phyloP scores from a whole-genome alignment of 2,113 vertebrate species.

The Egretta garzetta region DNA sequence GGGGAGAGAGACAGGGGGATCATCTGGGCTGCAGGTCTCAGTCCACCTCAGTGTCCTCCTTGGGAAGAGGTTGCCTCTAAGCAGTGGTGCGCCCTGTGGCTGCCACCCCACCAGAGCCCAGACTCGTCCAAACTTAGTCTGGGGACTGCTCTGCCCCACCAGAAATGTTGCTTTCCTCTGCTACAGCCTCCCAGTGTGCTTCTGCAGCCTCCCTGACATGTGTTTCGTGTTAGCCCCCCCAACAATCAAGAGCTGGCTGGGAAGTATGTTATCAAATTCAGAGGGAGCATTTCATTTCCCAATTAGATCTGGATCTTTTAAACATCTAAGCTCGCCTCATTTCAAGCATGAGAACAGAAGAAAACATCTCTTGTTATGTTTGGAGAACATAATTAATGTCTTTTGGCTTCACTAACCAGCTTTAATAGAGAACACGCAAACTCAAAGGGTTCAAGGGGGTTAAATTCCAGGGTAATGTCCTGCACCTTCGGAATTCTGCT shows the following conservation, averaged over 20 bases:
- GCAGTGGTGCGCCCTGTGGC: rapidly evolving
- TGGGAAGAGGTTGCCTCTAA: not conserved
- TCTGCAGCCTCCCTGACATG: not conserved
- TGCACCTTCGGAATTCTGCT: not conserved
- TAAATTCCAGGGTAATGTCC: not conserved
- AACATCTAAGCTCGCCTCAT: not conserved
- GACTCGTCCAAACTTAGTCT: not conserved
- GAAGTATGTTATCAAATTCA: constrained; percentile 38
- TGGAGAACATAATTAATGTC: constrained; percentile 22
- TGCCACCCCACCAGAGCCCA: not conserved
- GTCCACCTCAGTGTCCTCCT: not conserved
- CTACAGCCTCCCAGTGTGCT: not conserved
- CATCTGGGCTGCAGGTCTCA: rapidly evolving
- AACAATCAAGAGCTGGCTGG: not conserved
- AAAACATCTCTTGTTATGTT: constrained; percentile 9
- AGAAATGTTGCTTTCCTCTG: not conserved
- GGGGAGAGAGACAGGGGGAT: not conserved
- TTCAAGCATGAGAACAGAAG: constrained; percentile 15
- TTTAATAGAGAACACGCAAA: not conserved
- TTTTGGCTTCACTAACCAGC: not conserved
- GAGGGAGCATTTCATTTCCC: not conserved
- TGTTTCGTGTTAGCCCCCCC: not conserved
- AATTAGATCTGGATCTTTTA: not conserved
- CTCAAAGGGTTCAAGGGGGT: not conserved
- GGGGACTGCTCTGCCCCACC: rapidly evolving